Evolutionary conservation across 2,797 vertebrate genomes (phyloP).

Genomic region (Phataginus tetradactyla): DNA sequence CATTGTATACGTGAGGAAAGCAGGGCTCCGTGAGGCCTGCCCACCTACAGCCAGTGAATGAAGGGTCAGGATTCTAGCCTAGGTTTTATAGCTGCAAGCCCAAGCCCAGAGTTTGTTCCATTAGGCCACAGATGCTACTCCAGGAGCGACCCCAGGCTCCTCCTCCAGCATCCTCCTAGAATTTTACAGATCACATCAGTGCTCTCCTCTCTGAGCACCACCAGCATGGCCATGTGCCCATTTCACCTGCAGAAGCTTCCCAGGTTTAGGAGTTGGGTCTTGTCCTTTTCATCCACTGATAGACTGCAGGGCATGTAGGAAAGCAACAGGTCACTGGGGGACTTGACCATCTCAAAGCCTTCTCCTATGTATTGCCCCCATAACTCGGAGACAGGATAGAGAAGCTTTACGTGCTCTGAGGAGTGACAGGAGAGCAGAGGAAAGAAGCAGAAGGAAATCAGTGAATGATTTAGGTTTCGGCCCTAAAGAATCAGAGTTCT

Average conservation of each 20-base stretch:
- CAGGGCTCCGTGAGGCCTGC: neutral
- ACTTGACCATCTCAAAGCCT: neutral
- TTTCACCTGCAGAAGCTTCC: neutral
- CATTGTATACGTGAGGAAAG: neutral
- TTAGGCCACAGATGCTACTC: neutral
- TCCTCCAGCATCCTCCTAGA: neutral
- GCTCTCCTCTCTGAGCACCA: neutral
- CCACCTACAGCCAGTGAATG: neutral
- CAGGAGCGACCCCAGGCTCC: neutral
- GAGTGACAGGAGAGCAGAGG: neutral
- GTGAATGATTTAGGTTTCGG: neutral
- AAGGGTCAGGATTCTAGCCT: neutral
- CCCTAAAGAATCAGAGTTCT: neutral
- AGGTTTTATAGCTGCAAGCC: neutral
- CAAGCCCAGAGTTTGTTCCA: neutral
- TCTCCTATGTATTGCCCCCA: neutral
- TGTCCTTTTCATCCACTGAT: neutral
- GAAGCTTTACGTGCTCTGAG: neutral
- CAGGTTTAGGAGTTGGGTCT: neutral
- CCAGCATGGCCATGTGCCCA: accelerated
- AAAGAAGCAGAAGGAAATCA: neutral
- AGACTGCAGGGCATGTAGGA: neutral
- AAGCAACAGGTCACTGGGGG: neutral
- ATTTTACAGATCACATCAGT: neutral
- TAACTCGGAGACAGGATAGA: neutral